Evolutionary conservation across 2,888 invertebrate genomes (phyloP), one percentile per base, ranked within the genome.

Genomic region (Priocnemis perturbator): DNA sequence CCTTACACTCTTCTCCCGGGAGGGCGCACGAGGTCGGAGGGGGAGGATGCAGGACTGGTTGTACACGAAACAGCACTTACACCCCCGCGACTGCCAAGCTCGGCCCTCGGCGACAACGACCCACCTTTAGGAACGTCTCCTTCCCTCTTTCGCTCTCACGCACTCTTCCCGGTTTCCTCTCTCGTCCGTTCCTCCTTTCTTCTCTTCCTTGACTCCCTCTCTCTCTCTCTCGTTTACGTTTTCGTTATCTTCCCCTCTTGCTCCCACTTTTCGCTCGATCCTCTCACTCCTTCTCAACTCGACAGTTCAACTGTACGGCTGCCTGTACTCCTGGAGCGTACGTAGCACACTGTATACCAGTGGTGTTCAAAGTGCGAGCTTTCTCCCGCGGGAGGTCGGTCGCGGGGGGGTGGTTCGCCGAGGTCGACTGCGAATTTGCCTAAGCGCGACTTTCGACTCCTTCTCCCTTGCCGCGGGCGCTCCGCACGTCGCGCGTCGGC

Each of bases 1-100:
- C 37, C 37, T 37, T 37, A 37, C 37, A 37, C 37, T 5, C 21
- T 58, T 20, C 58, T 45, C 23, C 58, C 47, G 15, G 58, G 65
- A 56, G 68, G 47, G 45, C 37, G 69, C 67, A 60, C 67, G 48
- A 47, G 71, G 58, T 64, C 56, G 64, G 57, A 37, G 64, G 50
- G n/a, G 50, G 50, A 5, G 76, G 77, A 69, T 78, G 73, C 57
- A 67, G 80, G 79, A 81, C 74, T 73, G 83, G 78, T 74, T 79
- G 86, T 86, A 88, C 88, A 88, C 84, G 88, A 84, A 88, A 88
- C 84, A 85, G 88, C 88, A 88, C 88, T 88, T 88, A 88, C 83
- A 85, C 83, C 81, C 74, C 81, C 82, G 73, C 79, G 79, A 81
- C 81, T 75, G 71, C 75, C 76, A 71, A 74, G 66, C 48, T 53